Evolutionary conservation across 1,140 invertebrate genomes (phyloP), one percentile per base, ranked within the genome.

Genomic region (Macrobrachium rosenbergii): DNA sequence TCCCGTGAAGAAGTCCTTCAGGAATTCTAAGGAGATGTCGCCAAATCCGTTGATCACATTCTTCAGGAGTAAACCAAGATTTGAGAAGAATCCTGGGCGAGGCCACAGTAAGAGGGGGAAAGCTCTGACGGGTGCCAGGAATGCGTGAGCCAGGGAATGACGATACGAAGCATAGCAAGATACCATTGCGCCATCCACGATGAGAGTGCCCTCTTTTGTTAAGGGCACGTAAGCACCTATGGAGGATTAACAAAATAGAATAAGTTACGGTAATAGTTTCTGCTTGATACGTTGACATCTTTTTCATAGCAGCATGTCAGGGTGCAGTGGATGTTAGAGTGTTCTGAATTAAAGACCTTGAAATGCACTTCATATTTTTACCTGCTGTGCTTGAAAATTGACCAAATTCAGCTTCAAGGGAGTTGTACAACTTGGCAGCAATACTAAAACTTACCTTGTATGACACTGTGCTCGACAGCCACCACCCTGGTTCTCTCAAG

Each of bases 91-190:
- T 11, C 86, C 86, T 5, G 86, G 86, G 19, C 86, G 80, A 14
- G 75, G 86, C 21, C 59, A 72, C 73, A 89, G 37, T 2, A 89
- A 76, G 23, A 58, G 21, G 0, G 89, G 90, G 69, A 90, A 88
- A 52, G 80, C 88, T 83, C 92, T 85, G 52, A 92, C 83, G 37
- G 92, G 91, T 11, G 91, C 90, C 62, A 92, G 90, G 23, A 90
- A 90, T 19, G 80, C 76, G 88, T 93, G 92, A 59, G 92, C 92
- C 63, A 92, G 83, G 64, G 67, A 45, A 82, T 91, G 91, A 77
- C 89, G 90, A 58, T 92, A 88, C 28, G 91, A 89, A 63, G 92
- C 92, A 88, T 92, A 93, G 89, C 92, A 92, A 19, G 92, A 93
- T 3, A 91, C 90, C 16, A 90, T 78, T 43, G 91, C 88, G 17